Percentiles rank a stretch among this genome's conserved stretches.
Conservation (phyloP, 2,113 vertebrate genomes). For the Thunnus maccoyii region DNA sequence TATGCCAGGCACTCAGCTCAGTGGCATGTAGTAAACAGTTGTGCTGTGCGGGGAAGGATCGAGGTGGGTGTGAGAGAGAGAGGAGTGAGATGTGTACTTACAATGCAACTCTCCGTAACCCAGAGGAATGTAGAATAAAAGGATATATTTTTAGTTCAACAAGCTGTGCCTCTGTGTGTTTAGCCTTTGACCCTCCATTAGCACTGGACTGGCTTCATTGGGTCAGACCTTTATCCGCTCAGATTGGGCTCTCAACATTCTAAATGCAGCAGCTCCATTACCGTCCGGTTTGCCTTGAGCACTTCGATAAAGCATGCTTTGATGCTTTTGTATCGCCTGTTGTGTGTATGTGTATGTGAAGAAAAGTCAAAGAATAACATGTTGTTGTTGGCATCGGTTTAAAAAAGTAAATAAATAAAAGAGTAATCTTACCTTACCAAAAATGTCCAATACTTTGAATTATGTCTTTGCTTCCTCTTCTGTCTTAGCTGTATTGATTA, state of each 20-base stretch:
- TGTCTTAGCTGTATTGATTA: not conserved
- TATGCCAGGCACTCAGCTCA: not conserved
- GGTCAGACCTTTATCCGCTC: constrained; percentile 13
- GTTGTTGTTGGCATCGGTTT: not conserved
- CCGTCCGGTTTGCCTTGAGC: constrained; percentile 18
- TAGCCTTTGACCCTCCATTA: constrained; percentile 57
- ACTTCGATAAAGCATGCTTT: constrained; percentile 20
- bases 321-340: constrained; percentile 21
- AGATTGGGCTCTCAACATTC: constrained; percentile 31
- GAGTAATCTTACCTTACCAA: not conserved
- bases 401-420: not conserved
- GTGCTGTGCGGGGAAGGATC: not conserved
- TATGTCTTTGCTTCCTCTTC: too few species aligned
- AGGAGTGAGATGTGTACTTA: constrained; percentile 9
- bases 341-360: constrained; percentile 13
- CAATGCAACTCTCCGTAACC: constrained; percentile 11
- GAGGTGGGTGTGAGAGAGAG: not conserved
- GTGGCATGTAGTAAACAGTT: constrained; percentile 2
- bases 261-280: constrained; percentile 37
- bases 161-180: constrained; percentile 17
- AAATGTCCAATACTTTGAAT: not conserved
- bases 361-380: not conserved
- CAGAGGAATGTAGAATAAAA: constrained; percentile 34
- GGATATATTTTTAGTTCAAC: constrained; percentile 43
- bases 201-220: constrained; percentile 6